A percentile compares a stretch with the other conserved stretches of the same genome.
Conservation (phyloP, 2,888 invertebrate genomes). For the Ganaspis brasiliensis region DNA sequence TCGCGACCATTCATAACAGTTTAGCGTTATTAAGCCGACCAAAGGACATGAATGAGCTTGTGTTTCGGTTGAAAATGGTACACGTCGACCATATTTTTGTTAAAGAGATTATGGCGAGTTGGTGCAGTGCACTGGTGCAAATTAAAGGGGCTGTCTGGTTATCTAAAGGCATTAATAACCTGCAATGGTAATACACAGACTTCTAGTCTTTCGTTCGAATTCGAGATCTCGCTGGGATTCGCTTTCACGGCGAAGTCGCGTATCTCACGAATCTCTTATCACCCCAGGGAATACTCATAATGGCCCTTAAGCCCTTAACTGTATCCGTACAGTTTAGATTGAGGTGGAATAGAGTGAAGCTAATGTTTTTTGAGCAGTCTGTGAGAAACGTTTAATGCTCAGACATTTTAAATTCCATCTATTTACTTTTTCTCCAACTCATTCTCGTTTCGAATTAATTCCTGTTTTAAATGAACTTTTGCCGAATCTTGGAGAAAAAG, state of each 20-base stretch:
- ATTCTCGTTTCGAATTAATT: too few species aligned
- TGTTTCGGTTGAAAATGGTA: conserved; percentile 38
- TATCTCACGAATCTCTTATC: conserved; percentile 53
- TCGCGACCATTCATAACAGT: conserved; percentile 33
- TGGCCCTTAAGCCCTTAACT: conserved; percentile 37
- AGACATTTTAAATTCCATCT: background rate
- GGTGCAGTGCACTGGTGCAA: conserved; percentile 13
- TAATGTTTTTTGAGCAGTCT: conserved; percentile 39
- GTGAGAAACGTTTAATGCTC: conserved; percentile 5
- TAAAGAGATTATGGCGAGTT: conserved; percentile 42
- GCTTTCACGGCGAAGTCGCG: conserved; percentile 38
- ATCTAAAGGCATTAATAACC: conserved; percentile 38
- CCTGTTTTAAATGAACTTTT: too few species aligned
- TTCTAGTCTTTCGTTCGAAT: conserved; percentile 40
- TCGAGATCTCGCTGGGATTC: conserved; percentile 40
- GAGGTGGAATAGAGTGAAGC: conserved; percentile 37
- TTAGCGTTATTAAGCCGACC: conserved; percentile 40
- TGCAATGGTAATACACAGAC: conserved; percentile 20
- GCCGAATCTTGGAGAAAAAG: too few species aligned
- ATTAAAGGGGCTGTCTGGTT: conserved; percentile 34
- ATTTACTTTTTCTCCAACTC: background rate
- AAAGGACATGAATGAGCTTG: conserved; percentile 33
- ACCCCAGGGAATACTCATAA: conserved; percentile 46
- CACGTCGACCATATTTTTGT: conserved; percentile 41
- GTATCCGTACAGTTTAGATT: conserved; percentile 47